Percentiles rank a stretch among this genome's conserved stretches.
Conservation (phyloP, 2,797 vertebrate species). For the Telmatherina bonti region DNA sequence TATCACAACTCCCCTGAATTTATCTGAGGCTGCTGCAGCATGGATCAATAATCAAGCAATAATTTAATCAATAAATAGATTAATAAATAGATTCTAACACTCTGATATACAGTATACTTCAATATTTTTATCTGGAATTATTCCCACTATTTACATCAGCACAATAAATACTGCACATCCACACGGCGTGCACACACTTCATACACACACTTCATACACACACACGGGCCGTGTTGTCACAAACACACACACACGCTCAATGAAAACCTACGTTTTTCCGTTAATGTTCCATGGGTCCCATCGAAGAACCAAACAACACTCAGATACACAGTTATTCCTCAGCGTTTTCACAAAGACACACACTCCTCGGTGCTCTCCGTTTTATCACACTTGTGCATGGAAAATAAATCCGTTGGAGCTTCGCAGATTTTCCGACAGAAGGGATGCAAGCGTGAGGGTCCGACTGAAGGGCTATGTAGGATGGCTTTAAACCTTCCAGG, state of each 20-base stretch:
- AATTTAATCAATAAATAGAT: conserved; percentile 65
- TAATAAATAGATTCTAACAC: conserved; percentile 74
- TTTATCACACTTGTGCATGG: conserved; percentile 25
- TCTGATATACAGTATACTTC: conserved; percentile 70
- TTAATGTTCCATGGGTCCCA: conserved; percentile 30
- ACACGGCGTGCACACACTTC: conserved; percentile 18
- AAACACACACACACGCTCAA: conserved; percentile 35
- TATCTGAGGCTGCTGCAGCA: conserved; percentile 11
- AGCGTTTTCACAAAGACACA: conserved; percentile 20
- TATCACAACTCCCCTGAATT: conserved; percentile 27
- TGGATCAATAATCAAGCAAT: conserved; percentile 59
- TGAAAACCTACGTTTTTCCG: conserved; percentile 26
- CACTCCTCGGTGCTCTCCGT: not conserved
- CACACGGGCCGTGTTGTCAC: conserved; percentile 16
- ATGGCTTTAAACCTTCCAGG: not conserved
- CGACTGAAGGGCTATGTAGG: too few relatives aligned
- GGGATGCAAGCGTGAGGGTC: not conserved
- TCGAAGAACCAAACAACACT: conserved; percentile 16
- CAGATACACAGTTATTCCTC: conserved; percentile 10
- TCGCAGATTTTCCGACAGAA: not conserved
- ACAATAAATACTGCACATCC: conserved; percentile 51
- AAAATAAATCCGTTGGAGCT: not conserved
- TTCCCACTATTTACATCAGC: conserved; percentile 73
- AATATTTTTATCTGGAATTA: conserved; percentile 67
- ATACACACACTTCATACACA: conserved; percentile 8